Evolutionary conservation across 2,113 vertebrate species (phyloP).

Genomic region (Cyprichromis sp.): DNA sequence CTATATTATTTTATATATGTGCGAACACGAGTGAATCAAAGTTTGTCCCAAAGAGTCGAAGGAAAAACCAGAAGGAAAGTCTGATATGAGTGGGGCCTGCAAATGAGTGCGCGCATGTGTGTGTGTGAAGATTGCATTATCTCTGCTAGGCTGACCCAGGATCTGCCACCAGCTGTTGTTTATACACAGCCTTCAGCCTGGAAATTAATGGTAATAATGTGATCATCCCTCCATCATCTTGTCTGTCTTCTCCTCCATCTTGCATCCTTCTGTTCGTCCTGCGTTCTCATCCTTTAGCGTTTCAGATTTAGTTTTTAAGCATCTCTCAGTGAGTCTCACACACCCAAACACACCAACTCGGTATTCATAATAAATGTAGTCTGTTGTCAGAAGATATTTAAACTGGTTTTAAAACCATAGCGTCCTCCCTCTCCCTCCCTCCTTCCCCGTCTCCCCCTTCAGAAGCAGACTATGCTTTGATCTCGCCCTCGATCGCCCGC

Average conservation of each 20-base stretch:
- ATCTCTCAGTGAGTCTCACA: not conserved
- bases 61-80: not conserved
- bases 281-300: not conserved
- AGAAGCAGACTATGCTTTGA: slow-evolving; percentile 10
- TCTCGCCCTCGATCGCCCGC: slow-evolving; percentile 15
- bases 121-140: slow-evolving; percentile 83
- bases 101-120: not conserved
- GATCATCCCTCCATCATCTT: slow-evolving; percentile 62
- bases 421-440: not conserved
- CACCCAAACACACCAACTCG: not conserved
- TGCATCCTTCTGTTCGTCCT: not conserved
- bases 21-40: fast-evolving
- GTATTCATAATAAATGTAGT: not conserved
- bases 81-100: not conserved
- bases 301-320: not conserved
- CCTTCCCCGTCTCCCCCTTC: not conserved
- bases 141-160: slow-evolving; percentile 86
- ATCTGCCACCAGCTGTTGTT: slow-evolving; percentile 91
- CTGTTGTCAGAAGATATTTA: not conserved
- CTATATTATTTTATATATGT: not conserved
- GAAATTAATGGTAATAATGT: slow-evolving; percentile 88
- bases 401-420: not conserved
- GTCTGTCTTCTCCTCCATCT: not conserved
- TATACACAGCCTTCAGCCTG: slow-evolving; percentile 77
- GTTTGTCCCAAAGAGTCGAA: not conserved